Evolutionary conservation across 2,888 invertebrate genomes (phyloP).

Genomic region (Scaptomyza polygonia): DNA sequence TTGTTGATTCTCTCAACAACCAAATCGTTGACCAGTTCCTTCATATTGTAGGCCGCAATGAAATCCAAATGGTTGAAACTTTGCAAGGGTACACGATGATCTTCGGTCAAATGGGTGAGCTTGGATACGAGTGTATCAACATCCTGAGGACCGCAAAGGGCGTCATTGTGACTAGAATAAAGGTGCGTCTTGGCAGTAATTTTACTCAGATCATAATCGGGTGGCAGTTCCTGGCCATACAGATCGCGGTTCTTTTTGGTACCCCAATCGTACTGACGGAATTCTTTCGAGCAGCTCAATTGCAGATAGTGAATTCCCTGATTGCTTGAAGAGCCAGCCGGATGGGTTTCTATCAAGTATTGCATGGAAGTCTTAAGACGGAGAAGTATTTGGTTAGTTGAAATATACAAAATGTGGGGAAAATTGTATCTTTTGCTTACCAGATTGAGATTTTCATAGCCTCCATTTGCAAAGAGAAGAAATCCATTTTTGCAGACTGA

Average conservation of each 20-base stretch:
- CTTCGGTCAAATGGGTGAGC: conserved; percentile 59
- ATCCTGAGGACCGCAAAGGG: conserved; percentile 73
- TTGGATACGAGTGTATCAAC: conserved; percentile 69
- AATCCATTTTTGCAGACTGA: conserved; percentile 68
- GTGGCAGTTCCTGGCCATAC: conserved; percentile 73
- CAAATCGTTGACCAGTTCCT: conserved; percentile 71
- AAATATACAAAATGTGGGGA: neutral
- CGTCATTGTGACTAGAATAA: conserved; percentile 79
- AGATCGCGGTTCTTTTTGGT: conserved; percentile 60
- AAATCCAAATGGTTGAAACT: conserved; percentile 82
- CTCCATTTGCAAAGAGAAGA: conserved; percentile 69
- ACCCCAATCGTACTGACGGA: conserved; percentile 81
- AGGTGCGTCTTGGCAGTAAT: conserved; percentile 73
- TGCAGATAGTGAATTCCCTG: conserved; percentile 81
- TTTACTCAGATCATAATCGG: conserved; percentile 74
- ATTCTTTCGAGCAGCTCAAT: conserved; percentile 60
- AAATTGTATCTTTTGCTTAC: conserved; percentile 38
- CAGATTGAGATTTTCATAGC: conserved; percentile 71
- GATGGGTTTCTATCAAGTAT: conserved; percentile 76
- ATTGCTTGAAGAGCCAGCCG: conserved; percentile 79
- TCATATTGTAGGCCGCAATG: conserved; percentile 75
- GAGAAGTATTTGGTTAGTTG: neutral
- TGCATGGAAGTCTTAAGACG: conserved; percentile 62
- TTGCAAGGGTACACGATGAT: conserved; percentile 73
- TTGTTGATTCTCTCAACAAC: conserved; percentile 61